These are phyloP conservation scores for Octodonta nipae DNA, from an alignment of 2,888 invertebrate genomes.

Conservation along the genomic window DNA sequence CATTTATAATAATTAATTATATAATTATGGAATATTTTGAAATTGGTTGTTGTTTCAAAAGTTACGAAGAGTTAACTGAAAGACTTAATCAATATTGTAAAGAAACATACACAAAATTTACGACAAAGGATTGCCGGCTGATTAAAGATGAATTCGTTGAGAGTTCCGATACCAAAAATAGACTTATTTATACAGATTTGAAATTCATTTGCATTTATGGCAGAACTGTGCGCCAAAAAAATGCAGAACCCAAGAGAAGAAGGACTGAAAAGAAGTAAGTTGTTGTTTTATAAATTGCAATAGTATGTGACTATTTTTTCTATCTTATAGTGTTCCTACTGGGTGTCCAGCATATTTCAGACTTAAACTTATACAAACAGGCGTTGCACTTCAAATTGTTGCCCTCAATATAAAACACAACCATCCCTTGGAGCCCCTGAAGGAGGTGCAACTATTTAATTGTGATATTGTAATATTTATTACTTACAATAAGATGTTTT, in stretches of 20 bases:
- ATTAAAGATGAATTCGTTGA: conserved; percentile 12
- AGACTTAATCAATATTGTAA: conserved; percentile 13
- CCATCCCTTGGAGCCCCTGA: conserved; percentile 8
- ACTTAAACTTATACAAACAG: conserved; percentile 10
- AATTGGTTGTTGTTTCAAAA: conserved; percentile 15
- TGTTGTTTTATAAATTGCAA: background rate
- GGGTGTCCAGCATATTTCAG: conserved; percentile 13
- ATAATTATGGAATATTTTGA: conserved; percentile 12
- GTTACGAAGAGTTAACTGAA: conserved; percentile 14
- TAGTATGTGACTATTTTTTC: background rate
- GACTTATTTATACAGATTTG: conserved; percentile 16
- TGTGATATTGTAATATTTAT: no score
- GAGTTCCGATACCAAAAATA: conserved; percentile 10
- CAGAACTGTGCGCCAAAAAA: conserved; percentile 13
- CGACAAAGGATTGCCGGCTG: conserved; percentile 17
- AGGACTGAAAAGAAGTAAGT: conserved; percentile 10
- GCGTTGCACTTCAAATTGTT: conserved; percentile 11
- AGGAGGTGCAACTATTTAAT: no score
- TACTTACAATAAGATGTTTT: no score
- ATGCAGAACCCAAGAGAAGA: conserved; percentile 9
- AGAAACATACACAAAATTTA: conserved; percentile 15
- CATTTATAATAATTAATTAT: no score
- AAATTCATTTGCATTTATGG: conserved; percentile 17
- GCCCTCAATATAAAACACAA: conserved; percentile 12
- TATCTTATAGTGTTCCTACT: conserved; percentile 8